A percentile compares a stretch with the other conserved stretches of the same genome.
Evolutionary conservation across 37 sponge, comb jelly and placozoan species (phyloP).

Genomic region (Bolinopsis microptera): DNA sequence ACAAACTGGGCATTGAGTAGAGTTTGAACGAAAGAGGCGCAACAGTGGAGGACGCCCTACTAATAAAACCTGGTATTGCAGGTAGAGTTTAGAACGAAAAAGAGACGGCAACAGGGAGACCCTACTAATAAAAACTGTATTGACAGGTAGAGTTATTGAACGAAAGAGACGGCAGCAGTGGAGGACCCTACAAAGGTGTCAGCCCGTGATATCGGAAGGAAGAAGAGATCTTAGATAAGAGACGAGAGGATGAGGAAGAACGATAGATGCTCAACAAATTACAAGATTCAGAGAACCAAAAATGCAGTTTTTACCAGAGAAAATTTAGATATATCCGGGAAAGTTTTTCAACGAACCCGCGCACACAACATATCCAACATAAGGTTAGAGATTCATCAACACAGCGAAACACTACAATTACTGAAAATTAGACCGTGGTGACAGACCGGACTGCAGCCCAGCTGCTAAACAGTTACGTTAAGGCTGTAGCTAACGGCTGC

Average conservation of each 20-base stretch:
- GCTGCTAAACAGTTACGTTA: no score
- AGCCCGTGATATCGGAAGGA: constrained; percentile 50
- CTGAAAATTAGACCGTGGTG: no score
- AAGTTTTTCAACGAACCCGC: not conserved
- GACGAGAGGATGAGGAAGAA: not conserved
- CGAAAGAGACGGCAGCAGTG: no score
- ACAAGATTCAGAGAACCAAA: constrained; percentile 60
- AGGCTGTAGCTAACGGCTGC: no score
- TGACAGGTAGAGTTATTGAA: no score
- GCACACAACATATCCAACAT: no score
- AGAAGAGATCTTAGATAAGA: not conserved
- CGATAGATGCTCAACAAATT: constrained; percentile 47
- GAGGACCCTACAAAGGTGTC: constrained; percentile 16
- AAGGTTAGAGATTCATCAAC: not conserved
- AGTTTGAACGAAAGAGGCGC: not conserved
- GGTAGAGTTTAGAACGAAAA: not conserved
- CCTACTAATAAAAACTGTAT: no score
- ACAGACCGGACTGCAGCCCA: no score
- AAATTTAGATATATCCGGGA: no score
- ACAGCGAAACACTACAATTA: no score
- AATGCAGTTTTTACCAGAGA: constrained; percentile 58
- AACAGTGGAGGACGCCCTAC: constrained; percentile 7
- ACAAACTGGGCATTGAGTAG: no score
- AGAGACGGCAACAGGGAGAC: not conserved
- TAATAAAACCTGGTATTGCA: no score